phyloP scores from a whole-genome alignment of 2,888 invertebrate species.

The Cancer borealis region DNA sequence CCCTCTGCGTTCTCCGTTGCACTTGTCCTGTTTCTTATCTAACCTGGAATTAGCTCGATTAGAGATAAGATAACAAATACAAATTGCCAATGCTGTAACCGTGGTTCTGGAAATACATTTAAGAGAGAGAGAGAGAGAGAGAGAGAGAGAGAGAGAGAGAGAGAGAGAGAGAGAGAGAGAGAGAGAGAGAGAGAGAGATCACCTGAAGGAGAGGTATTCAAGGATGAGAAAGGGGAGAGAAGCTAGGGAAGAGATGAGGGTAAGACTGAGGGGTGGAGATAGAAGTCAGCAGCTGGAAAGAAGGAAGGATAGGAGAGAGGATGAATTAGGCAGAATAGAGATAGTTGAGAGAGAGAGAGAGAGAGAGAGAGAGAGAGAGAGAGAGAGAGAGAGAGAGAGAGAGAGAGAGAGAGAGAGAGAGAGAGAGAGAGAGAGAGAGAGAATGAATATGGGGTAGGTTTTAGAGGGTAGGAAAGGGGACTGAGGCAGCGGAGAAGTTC shows the following conservation, averaged over 20 bases:
- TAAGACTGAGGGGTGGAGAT: not conserved
- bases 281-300: not conserved
- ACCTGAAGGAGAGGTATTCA: not conserved
- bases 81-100: not conserved
- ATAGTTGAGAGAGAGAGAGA: not conserved
- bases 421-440: slow-evolving; percentile 47
- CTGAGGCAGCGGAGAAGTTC: slow-evolving; percentile 10
- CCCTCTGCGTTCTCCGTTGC: not conserved
- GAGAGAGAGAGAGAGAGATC: not conserved
- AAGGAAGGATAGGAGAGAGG: not conserved
- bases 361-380: slow-evolving; percentile 43
- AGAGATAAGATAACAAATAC: not conserved
- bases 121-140: slow-evolving; percentile 42
- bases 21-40: not conserved
- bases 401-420: slow-evolving; percentile 44
- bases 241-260: not conserved
- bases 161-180: slow-evolving; percentile 39
- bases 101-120: not conserved
- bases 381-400: slow-evolving; percentile 56
- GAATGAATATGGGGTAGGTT: not conserved
- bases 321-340: not conserved
- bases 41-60: not conserved
- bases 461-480: not conserved
- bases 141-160: slow-evolving; percentile 37
- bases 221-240: not conserved